These are phyloP conservation scores for Sipha maydis DNA, from an alignment of 2,888 invertebrate genomes.

Conservation along the genomic window DNA sequence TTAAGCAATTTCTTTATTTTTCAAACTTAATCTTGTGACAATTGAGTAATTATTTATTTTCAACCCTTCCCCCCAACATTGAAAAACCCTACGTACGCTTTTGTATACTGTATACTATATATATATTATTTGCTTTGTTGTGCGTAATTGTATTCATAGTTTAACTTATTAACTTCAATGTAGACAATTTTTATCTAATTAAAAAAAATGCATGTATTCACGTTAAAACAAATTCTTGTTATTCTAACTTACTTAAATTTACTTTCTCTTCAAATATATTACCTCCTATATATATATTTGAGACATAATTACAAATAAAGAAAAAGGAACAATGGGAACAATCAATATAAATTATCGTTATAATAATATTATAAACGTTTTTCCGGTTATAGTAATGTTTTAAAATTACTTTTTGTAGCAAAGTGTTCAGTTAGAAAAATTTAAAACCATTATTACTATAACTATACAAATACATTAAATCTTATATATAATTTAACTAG, in stretches of 20 bases:
- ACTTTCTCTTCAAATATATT: constrained; percentile 29
- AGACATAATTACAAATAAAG: constrained; percentile 2
- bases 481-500: no score
- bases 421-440: not conserved
- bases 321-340: not conserved
- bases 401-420: not conserved
- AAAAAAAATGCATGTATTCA: not conserved
- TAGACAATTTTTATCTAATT: not conserved
- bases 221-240: not conserved
- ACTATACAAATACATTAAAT: no score
- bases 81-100: no score
- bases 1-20: no score
- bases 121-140: no score
- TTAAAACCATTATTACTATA: not conserved
- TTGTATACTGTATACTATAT: no score
- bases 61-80: no score
- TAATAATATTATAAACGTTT: constrained; percentile 10
- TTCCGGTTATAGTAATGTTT: not conserved
- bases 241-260: not conserved
- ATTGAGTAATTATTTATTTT: no score
- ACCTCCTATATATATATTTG: not conserved
- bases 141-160: no score
- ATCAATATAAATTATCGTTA: not conserved
- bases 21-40: no score
- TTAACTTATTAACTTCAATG: not conserved